These are phyloP conservation scores for Macrobrachium rosenbergii DNA, from an alignment of 1,140 invertebrate genomes.

Conservation along the genomic window DNA sequence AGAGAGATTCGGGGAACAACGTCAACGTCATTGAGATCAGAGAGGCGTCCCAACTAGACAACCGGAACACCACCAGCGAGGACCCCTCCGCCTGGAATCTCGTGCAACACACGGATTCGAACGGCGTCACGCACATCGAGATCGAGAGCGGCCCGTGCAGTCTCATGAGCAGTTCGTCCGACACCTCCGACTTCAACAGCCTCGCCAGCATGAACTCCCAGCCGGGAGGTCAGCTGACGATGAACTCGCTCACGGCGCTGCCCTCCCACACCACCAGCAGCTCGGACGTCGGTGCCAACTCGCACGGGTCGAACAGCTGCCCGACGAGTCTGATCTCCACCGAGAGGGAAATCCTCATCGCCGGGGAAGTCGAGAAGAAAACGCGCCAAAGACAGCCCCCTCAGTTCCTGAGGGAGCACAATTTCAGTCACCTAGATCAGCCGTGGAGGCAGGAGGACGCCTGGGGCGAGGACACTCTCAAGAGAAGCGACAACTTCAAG, in stretches of 20 bases:
- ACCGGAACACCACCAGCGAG: not conserved
- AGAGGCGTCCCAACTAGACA: not conserved
- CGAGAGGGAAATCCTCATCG: constrained; percentile 29
- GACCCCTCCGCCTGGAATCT: constrained; percentile 11
- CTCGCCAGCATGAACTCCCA: not conserved
- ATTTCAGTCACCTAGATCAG: not conserved
- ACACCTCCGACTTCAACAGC: not conserved
- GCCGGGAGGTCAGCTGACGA: constrained; percentile 3
- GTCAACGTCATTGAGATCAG: constrained; percentile 61
- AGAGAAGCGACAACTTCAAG: not conserved
- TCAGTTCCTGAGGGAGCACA: constrained; percentile 23
- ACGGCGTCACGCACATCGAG: constrained; percentile 65
- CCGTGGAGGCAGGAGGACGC: not conserved
- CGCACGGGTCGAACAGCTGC: constrained; percentile 12
- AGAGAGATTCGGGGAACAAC: not conserved
- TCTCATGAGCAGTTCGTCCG: constrained; percentile 28
- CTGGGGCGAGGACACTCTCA: not conserved
- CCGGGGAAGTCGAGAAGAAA: constrained; percentile 41
- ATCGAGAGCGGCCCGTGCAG: constrained; percentile 60
- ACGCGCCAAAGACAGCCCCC: constrained; percentile 56
- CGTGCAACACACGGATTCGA: constrained; percentile 50
- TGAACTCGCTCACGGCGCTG: constrained; percentile 11
- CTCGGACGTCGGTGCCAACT: not conserved
- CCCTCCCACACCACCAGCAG: not conserved
- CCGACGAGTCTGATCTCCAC: constrained; percentile 38